Evolutionary conservation across 2,888 invertebrate genomes (phyloP).

Genomic region (Encarsia formosa): DNA sequence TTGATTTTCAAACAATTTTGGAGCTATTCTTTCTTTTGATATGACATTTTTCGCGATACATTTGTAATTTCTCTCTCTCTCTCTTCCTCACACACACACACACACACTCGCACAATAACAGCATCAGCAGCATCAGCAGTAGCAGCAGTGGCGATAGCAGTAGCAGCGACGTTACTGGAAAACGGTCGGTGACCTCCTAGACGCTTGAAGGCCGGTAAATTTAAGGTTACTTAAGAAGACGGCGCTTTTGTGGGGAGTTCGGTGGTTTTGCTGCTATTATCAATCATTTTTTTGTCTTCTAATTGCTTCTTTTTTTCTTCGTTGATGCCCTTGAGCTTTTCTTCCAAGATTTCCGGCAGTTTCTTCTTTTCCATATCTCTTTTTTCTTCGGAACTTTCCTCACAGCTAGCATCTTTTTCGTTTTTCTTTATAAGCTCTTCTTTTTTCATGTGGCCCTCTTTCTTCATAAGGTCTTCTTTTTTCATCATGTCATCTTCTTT

Average conservation of each 20-base stretch:
- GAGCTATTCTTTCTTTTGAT: too few species aligned
- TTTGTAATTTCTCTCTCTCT: slow-evolving; percentile 24
- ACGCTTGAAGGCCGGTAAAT: too few species aligned
- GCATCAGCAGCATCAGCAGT: too few species aligned
- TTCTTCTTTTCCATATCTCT: slow-evolving; percentile 23
- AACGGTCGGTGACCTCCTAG: too few species aligned
- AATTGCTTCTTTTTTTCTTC: slow-evolving; percentile 25
- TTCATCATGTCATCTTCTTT: slow-evolving; percentile 1
- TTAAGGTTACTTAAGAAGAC: slow-evolving; percentile 34
- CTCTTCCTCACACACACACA: slow-evolving; percentile 11
- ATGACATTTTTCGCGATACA: slow-evolving; percentile 4
- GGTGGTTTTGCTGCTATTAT: slow-evolving; percentile 27
- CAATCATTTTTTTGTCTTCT: slow-evolving; percentile 26
- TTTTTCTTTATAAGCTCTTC: slow-evolving; percentile 31
- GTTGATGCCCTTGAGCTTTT: slow-evolving; percentile 19
- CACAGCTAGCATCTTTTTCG: slow-evolving; percentile 20
- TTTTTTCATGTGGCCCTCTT: slow-evolving; percentile 30
- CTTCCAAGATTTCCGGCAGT: slow-evolving; percentile 10
- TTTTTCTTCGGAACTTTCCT: slow-evolving; percentile 21
- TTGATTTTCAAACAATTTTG: too few species aligned
- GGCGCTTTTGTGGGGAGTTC: slow-evolving; percentile 27
- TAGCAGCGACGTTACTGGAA: too few species aligned
- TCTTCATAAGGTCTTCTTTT: too few species aligned
- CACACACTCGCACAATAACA: not conserved
- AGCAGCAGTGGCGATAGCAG: too few species aligned